Percentiles rank a stretch among this genome's conserved stretches.
Evolutionary conservation across 2,113 vertebrate genomes (phyloP).

Genomic region (Oreochromis tanganicae): DNA sequence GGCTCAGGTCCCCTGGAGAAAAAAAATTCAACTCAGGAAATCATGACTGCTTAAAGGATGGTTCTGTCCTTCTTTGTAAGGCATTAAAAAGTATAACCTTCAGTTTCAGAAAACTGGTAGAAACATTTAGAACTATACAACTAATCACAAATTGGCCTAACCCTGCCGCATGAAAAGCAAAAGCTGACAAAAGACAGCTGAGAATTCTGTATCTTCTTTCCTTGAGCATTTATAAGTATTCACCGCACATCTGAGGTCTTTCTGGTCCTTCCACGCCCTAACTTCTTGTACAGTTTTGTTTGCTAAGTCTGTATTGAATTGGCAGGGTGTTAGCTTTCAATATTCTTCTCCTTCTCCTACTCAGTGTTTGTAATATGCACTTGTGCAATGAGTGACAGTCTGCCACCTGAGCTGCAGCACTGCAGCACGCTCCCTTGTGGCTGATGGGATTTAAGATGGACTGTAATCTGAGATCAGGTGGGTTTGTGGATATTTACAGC

Average conservation of each 20-base stretch:
- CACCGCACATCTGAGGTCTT: background rate
- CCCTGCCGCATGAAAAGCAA: background rate
- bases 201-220: background rate
- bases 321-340: slow-evolving; percentile 27
- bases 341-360: background rate
- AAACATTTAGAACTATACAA: background rate
- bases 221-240: background rate
- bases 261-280: background rate
- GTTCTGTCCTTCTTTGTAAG: background rate
- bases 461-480: slow-evolving; percentile 16
- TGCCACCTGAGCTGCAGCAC: background rate
- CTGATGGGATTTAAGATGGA: background rate
- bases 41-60: background rate
- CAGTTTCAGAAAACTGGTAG: background rate
- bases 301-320: background rate
- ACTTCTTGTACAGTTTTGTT: background rate
- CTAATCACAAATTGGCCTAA: background rate
- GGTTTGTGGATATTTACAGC: background rate
- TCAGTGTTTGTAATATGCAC: background rate
- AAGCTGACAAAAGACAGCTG: background rate
- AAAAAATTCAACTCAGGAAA: background rate
- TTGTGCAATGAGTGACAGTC: slow-evolving; percentile 7
- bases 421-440: background rate
- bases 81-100: background rate
- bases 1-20: background rate